phyloP scores from a whole-genome alignment of 53 echinoderm and acorn worm genomes.

The Glandiceps talaboti region DNA sequence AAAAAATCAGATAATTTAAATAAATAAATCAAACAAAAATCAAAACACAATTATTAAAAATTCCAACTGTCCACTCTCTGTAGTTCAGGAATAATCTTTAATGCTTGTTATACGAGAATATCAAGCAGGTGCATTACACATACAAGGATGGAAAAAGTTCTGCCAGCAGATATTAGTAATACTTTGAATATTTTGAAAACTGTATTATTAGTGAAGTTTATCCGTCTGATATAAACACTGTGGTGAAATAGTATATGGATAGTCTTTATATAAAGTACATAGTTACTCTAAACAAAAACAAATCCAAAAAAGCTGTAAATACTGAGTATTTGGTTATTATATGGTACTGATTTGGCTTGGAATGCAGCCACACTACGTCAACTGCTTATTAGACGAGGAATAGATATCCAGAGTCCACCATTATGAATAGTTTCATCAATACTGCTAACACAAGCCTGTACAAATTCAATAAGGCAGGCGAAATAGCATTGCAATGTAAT shows the following conservation, averaged over 20 bases:
- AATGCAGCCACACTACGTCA: not conserved
- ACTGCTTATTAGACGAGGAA: not conserved
- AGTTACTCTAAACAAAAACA: not conserved
- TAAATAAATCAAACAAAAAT: no score
- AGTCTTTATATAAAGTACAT: not conserved
- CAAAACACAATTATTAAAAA: no score
- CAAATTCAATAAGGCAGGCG: not conserved
- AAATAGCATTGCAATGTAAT: not conserved
- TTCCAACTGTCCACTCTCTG: not conserved
- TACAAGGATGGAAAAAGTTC: not conserved
- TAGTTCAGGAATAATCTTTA: not conserved
- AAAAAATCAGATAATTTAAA: no score
- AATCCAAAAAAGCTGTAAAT: not conserved
- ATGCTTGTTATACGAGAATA: not conserved
- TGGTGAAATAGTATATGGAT: not conserved
- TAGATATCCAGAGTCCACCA: not conserved
- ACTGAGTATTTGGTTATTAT: not conserved
- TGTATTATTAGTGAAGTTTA: not conserved
- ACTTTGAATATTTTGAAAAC: not conserved
- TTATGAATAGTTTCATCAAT: not conserved
- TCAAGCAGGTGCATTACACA: not conserved
- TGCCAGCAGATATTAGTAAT: not conserved
- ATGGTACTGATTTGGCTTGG: not conserved
- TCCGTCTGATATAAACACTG: not conserved
- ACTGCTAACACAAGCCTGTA: not conserved